Evolutionary conservation across 2,797 vertebrate species (phyloP).

Genomic region (Ptychobarbus kaznakovi): DNA sequence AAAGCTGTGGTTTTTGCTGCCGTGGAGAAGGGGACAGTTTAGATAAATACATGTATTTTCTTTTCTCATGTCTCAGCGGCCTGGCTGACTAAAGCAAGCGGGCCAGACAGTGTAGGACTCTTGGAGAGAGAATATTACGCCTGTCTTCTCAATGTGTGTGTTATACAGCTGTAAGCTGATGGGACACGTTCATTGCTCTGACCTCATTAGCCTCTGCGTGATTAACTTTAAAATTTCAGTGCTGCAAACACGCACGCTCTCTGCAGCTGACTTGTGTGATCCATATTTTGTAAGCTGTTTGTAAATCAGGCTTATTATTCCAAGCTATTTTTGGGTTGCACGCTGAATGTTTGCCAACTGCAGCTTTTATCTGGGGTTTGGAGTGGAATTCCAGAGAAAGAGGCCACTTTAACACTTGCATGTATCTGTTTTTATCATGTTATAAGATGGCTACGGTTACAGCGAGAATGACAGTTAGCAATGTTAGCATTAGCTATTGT

Average conservation of each 20-base stretch:
- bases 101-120: conserved; percentile 1
- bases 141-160: conserved; percentile 24
- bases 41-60: conserved; percentile 38
- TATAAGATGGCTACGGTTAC: not conserved
- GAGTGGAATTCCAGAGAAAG: not conserved
- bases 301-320: conserved; percentile 38
- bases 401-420: not conserved
- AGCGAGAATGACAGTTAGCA: not conserved
- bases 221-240: conserved; percentile 41
- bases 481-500: not conserved
- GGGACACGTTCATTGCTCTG: conserved; percentile 31
- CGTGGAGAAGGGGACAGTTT: conserved; percentile 22
- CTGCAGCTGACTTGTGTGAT: conserved; percentile 21
- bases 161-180: conserved; percentile 30
- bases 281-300: conserved; percentile 28
- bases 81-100: not conserved
- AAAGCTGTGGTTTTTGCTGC: not conserved
- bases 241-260: not conserved
- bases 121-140: conserved; percentile 15
- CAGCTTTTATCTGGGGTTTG: not conserved
- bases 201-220: conserved; percentile 47
- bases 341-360: conserved; percentile 12
- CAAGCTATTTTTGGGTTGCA: conserved; percentile 30
- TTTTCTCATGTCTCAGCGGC: not conserved
- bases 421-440: conserved; percentile 1